Base-by-base conservation (phyloP, 2,888 invertebrate genomes). In the Aleiodes leptofemur region DNA sequence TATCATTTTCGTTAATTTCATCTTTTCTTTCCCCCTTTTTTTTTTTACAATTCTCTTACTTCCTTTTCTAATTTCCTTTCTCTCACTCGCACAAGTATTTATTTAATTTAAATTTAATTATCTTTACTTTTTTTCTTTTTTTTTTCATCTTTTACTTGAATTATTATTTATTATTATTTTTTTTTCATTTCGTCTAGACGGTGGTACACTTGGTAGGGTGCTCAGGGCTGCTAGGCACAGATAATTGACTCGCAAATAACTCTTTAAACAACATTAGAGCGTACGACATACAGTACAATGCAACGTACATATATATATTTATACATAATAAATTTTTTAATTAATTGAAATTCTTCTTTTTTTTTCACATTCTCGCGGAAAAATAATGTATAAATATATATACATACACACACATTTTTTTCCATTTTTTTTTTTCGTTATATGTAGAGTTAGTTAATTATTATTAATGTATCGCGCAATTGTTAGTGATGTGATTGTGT, bases 171-270 rank as follows among this genome's bases (percentile, higher is more conserved):
- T 23, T 23, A 23, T 23, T 23, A 23, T 23, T 23, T 23, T 23
- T 23, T 23, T 78, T 78, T 81, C 77, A 82, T 84, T 82, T 86
- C 84, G 85, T 88, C 85, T 86, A 87, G 88, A 88, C 86, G 87
- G 86, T 88, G 87, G 87, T 89, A 88, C 81, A 86, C 87, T 88
- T 89, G 87, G 87, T 89, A 87, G 86, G 88, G 89, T 89, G 89
- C 89, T 88, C 89, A 89, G 89, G 89, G 87, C 89, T 88, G 89
- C 89, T 89, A 92, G 92, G 92, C 92, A 92, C 92, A 91, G 91
- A 91, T 92, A 92, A 92, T 92, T 92, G 92, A 92, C 92, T 92
- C 89, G 90, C 91, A 92, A 92, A 91, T 91, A 91, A 91, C 88
- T 88, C 87, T 87, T 89, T 87, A 89, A 89, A 89, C 88, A 89